Evolutionary conservation across 2,797 vertebrate genomes (phyloP), one percentile per base, ranked within the genome.

Genomic region (Erpetoichthys calabaricus): DNA sequence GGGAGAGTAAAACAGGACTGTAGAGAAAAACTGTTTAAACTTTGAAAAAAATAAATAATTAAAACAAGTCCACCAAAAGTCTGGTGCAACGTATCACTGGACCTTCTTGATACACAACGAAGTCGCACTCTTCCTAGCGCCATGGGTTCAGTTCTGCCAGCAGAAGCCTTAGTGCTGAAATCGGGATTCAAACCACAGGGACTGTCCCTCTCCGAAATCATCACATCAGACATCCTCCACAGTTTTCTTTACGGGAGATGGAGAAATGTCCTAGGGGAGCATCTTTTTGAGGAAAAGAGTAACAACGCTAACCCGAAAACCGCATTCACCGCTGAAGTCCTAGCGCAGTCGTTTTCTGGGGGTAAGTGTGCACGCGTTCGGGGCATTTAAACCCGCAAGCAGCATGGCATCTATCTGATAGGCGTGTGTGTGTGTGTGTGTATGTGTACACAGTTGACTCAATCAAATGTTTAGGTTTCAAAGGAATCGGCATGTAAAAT

Each of bases 191-290:
- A 94, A 74, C 82, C 84, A 53, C 88, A 83, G 63, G 79, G 85
- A 56, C 82, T 91, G 55, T 85, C 90, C 49, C 77, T 97, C 78
- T 90, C 93, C 5, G 94, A 98, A 69, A 91, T 96, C 72, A 98
- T 98, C 89, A 98, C 93, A 65, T 97, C 94, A 61, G 95, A 98
- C 77, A 94, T 98, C 73, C 89, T 98, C 57, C 95, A 98, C 89
- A 98, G 94, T 68, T 98, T 97, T 72, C 78, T 98, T 67, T 98
- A 98, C 75, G 95, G 94, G 66, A 83, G 94, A 62, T 98, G 94
- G 95, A 89, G 93, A 69, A 94, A 91, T 80, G 91, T 90, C 60
- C 78, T 98, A 64, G 91, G 89, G 0, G 94, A 97, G 66, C 91
- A 93, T 74, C 88, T 91, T 66, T 80, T 87, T 57, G 91, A 94